phyloP scores from a whole-genome alignment of 2,113 vertebrate genomes.

The Myiozetetes cayanensis region DNA sequence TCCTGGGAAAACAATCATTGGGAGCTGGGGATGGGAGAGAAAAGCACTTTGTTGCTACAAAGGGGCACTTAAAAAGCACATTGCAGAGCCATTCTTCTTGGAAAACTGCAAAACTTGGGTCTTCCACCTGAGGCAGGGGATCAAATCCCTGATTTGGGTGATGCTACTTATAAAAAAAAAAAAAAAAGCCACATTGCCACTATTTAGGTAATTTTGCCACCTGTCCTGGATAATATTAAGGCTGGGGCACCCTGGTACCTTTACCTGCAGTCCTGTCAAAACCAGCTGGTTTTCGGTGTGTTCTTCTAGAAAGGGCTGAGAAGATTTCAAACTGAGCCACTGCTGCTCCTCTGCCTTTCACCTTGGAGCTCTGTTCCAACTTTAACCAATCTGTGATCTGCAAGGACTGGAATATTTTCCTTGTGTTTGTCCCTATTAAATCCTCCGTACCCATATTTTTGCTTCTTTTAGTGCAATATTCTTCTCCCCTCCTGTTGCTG shows the following conservation, averaged over 20 bases:
- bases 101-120: accelerated
- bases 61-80: not conserved
- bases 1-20: not conserved
- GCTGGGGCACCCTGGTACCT: no score
- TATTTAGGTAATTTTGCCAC: not conserved
- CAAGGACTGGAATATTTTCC: not conserved
- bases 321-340: no score
- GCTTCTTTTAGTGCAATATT: not conserved
- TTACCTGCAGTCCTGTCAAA: no score
- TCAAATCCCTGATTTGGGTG: not conserved
- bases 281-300: no score
- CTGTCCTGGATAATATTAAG: accelerated
- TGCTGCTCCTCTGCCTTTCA: not conserved
- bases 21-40: not conserved
- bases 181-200: accelerated
- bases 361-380: not conserved
- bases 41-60: not conserved
- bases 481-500: not conserved
- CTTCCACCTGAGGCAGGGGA: not conserved
- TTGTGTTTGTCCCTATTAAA: not conserved
- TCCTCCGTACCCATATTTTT: not conserved
- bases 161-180: not conserved
- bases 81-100: not conserved
- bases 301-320: no score
- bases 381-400: not conserved